Base-by-base conservation (phyloP, 2,797 vertebrate species). In the Acipenser oxyrinchus region DNA sequence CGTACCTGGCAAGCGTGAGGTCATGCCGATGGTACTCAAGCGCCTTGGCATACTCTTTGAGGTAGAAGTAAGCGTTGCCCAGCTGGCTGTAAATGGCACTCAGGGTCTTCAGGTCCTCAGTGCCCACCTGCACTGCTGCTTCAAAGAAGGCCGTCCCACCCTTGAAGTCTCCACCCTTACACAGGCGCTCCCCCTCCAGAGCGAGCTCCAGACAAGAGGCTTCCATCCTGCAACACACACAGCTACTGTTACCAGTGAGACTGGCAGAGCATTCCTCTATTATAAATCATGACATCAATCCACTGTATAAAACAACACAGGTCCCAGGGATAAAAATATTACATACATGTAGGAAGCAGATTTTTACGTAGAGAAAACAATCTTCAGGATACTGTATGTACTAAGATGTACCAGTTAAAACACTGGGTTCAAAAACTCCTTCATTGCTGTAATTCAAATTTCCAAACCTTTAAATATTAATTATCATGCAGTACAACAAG, bases 1-100 rank as follows among this genome's bases (percentile, higher is more conserved):
- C 85, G 87, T 77, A 98, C 97, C 95, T 95, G 73, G 95, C 97
- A 76, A 99, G 79, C 0, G 93, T 95, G 9, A 99, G 94, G 79
- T 98, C 97, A 0, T 99, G 97, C 3, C 85, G 91, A 72, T 99
- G 97, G 83, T 95, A 98, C 62, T 96, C 91, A 76, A 99, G 80
- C 0, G 97, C 97, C 68, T 94, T 96, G 58, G 91, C 85, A 0
- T 94, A 96, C 81, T 99, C 96, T 81, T 98, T 98, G 64, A 99
- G 88, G 83, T 98, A 98, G 85, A 99, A 99, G 81, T 98, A 99
- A 55, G 94, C 95, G 0, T 98, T 98, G 65, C 97, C 96, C 77
- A 98, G 86, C 79, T 99, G 97, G 81, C 97, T 99, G 85, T 99
- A 99, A 85, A 98, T 97, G 86, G 97, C 97, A 67, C 95, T 98